Conservation (phyloP, 2,113 vertebrate species). For the Aythya baeri region DNA sequence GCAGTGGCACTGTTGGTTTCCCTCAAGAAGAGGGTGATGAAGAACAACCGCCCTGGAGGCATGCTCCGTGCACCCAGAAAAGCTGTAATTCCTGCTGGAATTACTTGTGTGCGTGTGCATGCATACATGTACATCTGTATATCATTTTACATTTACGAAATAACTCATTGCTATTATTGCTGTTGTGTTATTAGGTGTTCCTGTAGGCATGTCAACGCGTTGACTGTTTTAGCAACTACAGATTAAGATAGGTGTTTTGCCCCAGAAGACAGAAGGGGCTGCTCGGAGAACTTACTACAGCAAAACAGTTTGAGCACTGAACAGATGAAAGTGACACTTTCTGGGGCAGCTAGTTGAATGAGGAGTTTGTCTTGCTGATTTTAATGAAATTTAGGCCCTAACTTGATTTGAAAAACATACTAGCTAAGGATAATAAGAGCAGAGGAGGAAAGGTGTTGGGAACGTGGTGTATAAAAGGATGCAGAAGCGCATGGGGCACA, state of each 20-base stretch:
- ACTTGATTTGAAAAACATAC: neutral
- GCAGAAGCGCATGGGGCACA: accelerated
- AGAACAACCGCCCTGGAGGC: neutral
- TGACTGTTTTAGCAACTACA: neutral
- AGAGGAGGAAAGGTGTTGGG: neutral
- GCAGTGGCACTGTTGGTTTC: neutral
- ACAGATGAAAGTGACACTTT: neutral
- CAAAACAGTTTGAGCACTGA: neutral
- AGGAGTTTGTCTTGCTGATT: neutral
- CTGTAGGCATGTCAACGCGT: neutral
- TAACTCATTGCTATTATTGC: neutral
- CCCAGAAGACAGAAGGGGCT: neutral
- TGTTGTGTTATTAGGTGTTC: neutral
- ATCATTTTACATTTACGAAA: neutral
- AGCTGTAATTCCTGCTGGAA: neutral
- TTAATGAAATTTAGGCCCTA: neutral
- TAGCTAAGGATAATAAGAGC: neutral
- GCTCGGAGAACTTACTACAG: neutral
- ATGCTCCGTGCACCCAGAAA: neutral
- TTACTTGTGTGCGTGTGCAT: neutral
- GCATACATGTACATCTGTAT: neutral
- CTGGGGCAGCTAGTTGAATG: neutral
- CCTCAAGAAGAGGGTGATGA: neutral
- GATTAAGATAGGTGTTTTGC: neutral
- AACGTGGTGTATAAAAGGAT: accelerated